Evolutionary conservation across 2,797 vertebrate genomes (phyloP), one percentile per base, ranked within the genome.

Genomic region (Dendrocincla tyrannina): DNA sequence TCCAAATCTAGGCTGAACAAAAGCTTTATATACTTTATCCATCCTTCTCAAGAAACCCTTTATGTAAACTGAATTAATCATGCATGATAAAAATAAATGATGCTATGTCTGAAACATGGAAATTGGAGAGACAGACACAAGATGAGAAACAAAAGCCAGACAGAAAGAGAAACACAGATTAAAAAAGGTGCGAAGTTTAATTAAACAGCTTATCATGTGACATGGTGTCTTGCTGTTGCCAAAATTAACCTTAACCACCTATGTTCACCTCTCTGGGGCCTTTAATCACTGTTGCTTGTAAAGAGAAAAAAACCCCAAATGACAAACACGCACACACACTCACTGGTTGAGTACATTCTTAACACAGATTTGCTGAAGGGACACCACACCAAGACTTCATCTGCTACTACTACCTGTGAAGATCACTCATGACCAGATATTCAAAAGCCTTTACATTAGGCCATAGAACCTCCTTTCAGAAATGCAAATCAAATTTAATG

Each of bases 61-160:
- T 94, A 95, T 85, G 80, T 93, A 96, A 96, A 96, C 83, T 72
- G 63, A 93, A 89, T 89, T 94, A 97, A 93, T 94, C 93, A 90
- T 9, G 77, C 83, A 67, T 58, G 93, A 95, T 95, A 92, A 94
- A 94, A 96, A 92, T 89, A 95, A 94, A 91, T 86, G 85, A 95
- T 80, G 56, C 88, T 79, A 91, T 76, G 93, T 88, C 89, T 97
- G 93, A 96, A 94, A 94, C 49, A 67, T 50, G 74, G 91, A 86
- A 94, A 91, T 56, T 30, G 55, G 59, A 91, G 88, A 93, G 89
- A 85, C 85, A 85, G 87, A 95, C 66, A 85, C 1, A 0, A 89
- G 73, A 91, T 46, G 79, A 93, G 91, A 95, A 95, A 95, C 60
- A 91, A 96, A 95, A 88, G 70, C 52, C 84, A 96, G 94, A 91